Base-by-base conservation (phyloP, 2,888 invertebrate genomes). In the Synanthedon vespiformis region DNA sequence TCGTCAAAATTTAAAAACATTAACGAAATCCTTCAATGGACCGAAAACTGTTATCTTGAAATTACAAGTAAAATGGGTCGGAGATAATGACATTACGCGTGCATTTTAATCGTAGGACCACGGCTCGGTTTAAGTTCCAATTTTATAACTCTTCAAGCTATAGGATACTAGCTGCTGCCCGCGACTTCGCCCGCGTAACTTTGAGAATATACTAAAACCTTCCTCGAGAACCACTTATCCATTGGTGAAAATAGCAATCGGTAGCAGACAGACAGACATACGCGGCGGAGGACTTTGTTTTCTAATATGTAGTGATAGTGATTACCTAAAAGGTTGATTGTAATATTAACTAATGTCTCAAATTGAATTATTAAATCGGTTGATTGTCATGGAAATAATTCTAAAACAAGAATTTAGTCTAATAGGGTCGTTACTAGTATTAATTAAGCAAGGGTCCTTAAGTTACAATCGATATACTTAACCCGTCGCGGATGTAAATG, bases 61-160 rank as follows among this genome's bases (percentile, higher is more conserved):
- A 62, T 59, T 62, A 67, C 65, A 66, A 68, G 67, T 67, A 68
- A 63, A 64, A 67, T 62, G 66, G 65, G 51, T 61, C 68, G 62
- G 65, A 68, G 34, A 69, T 77, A 78, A 80, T 74, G 76, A 69
- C 72, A 74, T 78, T 80, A 76, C 70, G 72, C 73, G 75, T 70
- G 75, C 68, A 73, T 76, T 78, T 74, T 79, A 80, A 80, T 79
- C 76, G 74, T 74, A 67, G 66, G 67, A 68, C 72, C 69, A 73
- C 74, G 72, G 77, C 71, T 72, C 70, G 72, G 63, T 22, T 22
- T 5, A 69, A 74, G 65, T 67, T 67, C 66, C 64, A 64, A 70
- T 73, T 66, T 65, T 67, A 67, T 63, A 70, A 41, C 47, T 60
- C 68, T 65, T 59, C 65, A 59, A 58, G 62, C 65, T n/a, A n/a